Percentiles rank a stretch among this genome's conserved stretches.
Conservation (phyloP, 1,140 invertebrate genomes). For the Glossosoma conforme region DNA sequence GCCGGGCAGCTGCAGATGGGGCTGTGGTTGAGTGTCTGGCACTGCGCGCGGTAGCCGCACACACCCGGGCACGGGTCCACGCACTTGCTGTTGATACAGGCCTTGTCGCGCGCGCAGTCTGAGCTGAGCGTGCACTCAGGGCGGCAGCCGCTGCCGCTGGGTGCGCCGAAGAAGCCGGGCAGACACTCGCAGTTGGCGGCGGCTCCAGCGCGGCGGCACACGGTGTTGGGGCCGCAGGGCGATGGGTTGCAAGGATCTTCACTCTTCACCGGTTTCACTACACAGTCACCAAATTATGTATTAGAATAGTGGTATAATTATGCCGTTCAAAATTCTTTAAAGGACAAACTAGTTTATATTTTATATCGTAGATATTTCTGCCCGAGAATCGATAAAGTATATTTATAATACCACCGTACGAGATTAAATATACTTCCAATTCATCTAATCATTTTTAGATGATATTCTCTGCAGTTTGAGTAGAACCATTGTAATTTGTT, state of each 20-base stretch:
- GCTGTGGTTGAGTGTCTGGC: conserved; percentile 72
- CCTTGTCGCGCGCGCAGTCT: conserved; percentile 66
- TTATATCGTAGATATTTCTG: too few relatives aligned
- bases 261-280: conserved; percentile 31
- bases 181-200: conserved; percentile 70
- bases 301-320: not conserved
- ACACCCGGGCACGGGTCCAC: conserved; percentile 68
- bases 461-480: too few relatives aligned
- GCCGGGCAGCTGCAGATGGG: conserved; percentile 73
- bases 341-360: too few relatives aligned
- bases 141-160: conserved; percentile 52
- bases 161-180: conserved; percentile 55
- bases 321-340: too few relatives aligned
- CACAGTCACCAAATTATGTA: not conserved
- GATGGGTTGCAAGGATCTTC: conserved; percentile 63
- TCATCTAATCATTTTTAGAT: too few relatives aligned
- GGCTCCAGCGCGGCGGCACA: conserved; percentile 56
- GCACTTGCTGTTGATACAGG: conserved; percentile 70
- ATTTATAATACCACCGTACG: too few relatives aligned
- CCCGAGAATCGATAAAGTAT: too few relatives aligned
- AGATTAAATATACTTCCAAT: too few relatives aligned
- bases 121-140: conserved; percentile 72
- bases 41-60: conserved; percentile 63
- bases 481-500: too few relatives aligned
- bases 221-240: conserved; percentile 69